These are phyloP conservation scores for Holacanthus passer DNA, from an alignment of 2,113 vertebrate genomes.

Conservation along the genomic window DNA sequence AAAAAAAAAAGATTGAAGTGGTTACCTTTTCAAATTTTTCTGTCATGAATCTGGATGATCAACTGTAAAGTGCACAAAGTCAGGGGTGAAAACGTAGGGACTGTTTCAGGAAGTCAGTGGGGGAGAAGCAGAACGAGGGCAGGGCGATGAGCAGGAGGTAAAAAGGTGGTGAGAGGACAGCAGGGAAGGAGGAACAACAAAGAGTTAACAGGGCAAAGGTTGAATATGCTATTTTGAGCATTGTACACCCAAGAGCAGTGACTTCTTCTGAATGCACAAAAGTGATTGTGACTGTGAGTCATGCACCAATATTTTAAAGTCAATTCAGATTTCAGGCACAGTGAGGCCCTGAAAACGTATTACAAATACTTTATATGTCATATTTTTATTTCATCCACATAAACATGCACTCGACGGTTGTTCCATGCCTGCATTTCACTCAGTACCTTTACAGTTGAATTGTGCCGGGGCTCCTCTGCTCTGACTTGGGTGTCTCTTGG, in stretches of 20 bases:
- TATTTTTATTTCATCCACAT: not conserved
- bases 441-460: not conserved
- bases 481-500: slow-evolving; percentile 27
- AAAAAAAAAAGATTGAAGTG: not conserved
- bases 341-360: not conserved
- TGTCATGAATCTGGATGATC: not conserved
- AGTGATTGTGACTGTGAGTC: not conserved
- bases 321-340: not conserved
- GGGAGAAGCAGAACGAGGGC: not conserved
- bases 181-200: slow-evolving; percentile 11
- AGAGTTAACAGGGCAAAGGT: slow-evolving; percentile 13
- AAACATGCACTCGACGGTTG: slow-evolving; percentile 8
- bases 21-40: not conserved
- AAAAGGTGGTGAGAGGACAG: slow-evolving; percentile 9
- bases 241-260: not conserved
- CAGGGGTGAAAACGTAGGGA: not conserved
- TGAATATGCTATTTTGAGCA: slow-evolving; percentile 12
- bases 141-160: not conserved
- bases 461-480: slow-evolving; percentile 19
- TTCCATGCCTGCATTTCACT: not conserved
- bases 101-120: not conserved
- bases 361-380: not conserved
- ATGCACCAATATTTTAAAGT: not conserved
- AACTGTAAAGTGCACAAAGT: not conserved
- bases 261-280: not conserved